Base-by-base conservation (phyloP, 2,888 invertebrate genomes). In the Drosophila histrio region DNA sequence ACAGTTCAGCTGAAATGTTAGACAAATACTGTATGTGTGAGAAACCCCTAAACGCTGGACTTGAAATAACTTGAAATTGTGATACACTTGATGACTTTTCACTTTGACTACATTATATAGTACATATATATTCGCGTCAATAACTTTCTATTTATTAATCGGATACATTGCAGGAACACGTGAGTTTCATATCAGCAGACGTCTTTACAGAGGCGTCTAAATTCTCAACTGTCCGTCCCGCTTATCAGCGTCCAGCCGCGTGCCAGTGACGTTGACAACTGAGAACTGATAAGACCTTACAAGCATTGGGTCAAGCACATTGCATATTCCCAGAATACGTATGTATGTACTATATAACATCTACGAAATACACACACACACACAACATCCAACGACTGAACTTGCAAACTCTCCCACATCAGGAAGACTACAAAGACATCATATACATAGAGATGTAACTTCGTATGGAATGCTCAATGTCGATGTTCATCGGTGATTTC, bases 1-100 rank as follows among this genome's bases (percentile, higher is more conserved):
- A 80, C 88, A 83, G 82, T 62, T 76, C 73, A 63, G 72, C 84
- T 88, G 86, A 82, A 73, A 85, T 76, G 64, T 85, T 76, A 56
- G 58, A 60, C 77, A 84, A 82, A 82, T 60, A 83, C n/a, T n/a
- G n/a, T 43, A 36, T n/a, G 30, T 46, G 32, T 11, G 13, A 17
- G 11, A 53, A 30, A 43, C 24, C 32, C 32, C 34, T 43, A 61
- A 66, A 71, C 53, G 75, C 59, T n/a, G 53, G 28, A 56, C 19
- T 28, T 15, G 9, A 53, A 47, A 21, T 36, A 26, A 30, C 34
- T 32, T 11, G 3, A 68, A 72, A 67, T 73, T 79, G 79, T 79
- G 77, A 85, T 72, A 46, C 32, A 34, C 26, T 44, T 34, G 39
- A 22, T 32, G 19, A 56, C 38, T 59, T 59, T 52, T 19, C 53